Conservation (phyloP, 2,797 vertebrate genomes). For the Petrocephalus schoutedeni region DNA sequence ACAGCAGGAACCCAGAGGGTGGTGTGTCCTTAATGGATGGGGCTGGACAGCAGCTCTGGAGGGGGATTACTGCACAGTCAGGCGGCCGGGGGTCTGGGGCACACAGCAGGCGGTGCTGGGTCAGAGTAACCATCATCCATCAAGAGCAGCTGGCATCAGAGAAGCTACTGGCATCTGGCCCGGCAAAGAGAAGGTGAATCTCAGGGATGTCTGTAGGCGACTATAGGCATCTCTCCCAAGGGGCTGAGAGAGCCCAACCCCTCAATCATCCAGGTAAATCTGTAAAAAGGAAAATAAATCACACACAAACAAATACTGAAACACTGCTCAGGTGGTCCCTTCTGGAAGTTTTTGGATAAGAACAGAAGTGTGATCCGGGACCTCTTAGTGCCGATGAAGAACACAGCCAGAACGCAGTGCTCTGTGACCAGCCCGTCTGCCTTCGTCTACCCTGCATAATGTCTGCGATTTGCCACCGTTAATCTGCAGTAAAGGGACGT, state of each 20-base stretch:
- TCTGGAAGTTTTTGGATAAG: neutral
- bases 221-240: neutral
- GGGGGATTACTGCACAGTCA: neutral
- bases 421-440: neutral
- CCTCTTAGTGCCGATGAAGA: neutral
- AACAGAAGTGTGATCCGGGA: neutral
- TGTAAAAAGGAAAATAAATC: neutral
- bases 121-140: neutral
- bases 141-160: neutral
- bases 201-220: neutral
- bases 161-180: neutral
- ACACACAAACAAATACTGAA: neutral
- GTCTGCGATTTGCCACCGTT: neutral
- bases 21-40: neutral
- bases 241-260: neutral
- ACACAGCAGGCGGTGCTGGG: neutral
- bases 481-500: neutral
- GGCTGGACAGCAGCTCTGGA: neutral
- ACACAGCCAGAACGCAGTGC: neutral
- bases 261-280: neutral
- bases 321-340: neutral
- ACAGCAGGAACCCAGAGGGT: neutral
- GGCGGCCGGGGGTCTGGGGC: neutral
- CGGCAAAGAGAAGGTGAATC: neutral
- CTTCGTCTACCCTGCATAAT: too few relatives aligned